Conservation (phyloP, 2,797 vertebrate genomes). For the Heliangelus exortis region DNA sequence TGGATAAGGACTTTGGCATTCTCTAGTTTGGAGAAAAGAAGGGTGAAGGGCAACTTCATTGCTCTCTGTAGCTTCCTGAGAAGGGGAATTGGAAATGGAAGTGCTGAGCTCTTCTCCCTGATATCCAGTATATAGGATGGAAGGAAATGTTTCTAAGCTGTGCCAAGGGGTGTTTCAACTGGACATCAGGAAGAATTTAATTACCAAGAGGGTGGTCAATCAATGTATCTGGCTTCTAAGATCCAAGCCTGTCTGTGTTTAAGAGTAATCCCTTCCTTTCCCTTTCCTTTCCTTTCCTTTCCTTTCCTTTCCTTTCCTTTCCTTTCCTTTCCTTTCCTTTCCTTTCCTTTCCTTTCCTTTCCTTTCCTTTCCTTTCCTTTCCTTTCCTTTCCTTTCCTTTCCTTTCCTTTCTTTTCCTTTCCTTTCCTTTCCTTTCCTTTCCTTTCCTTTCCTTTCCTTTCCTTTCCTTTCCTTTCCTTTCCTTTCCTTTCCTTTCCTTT, state of each 20-base stretch:
- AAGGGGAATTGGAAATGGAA: neutral
- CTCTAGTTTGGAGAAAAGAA: neutral
- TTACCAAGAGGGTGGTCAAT: neutral
- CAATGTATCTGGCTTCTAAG: fast-evolving
- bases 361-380: too few relatives aligned
- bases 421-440: too few relatives aligned
- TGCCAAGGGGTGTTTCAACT: neutral
- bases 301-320: too few relatives aligned
- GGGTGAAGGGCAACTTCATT: fast-evolving
- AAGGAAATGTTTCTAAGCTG: neutral
- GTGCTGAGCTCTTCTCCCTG: neutral
- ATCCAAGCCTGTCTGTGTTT: neutral
- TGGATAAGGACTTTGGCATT: fast-evolving
- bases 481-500: too few relatives aligned
- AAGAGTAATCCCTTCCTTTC: neutral
- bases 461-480: too few relatives aligned
- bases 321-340: too few relatives aligned
- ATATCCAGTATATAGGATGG: fast-evolving
- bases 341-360: too few relatives aligned
- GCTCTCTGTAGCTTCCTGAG: neutral
- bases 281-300: too few relatives aligned
- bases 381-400: too few relatives aligned
- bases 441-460: too few relatives aligned
- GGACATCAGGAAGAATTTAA: neutral
- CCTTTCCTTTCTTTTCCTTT: too few relatives aligned